These are phyloP conservation scores for Sclerurus mexicanus DNA, from an alignment of 2,113 vertebrate genomes.

Conservation along the genomic window DNA sequence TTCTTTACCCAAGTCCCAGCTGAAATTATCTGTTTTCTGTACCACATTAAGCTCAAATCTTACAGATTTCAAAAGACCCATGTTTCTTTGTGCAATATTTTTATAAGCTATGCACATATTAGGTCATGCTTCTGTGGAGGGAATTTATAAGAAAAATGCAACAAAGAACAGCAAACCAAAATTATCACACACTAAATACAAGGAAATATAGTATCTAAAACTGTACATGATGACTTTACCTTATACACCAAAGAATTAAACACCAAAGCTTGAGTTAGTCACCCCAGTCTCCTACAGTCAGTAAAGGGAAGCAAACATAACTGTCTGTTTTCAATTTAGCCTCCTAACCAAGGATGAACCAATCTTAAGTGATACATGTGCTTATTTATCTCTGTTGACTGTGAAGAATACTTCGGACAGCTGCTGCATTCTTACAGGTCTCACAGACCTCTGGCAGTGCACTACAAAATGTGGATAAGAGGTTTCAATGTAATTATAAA, in stretches of 20 bases:
- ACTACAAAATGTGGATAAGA: neutral
- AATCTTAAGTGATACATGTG: neutral
- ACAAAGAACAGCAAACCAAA: neutral
- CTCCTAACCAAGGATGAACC: neutral
- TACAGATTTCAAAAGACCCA: neutral
- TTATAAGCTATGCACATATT: neutral
- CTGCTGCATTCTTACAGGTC: neutral
- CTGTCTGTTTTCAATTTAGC: neutral
- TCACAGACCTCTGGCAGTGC: neutral
- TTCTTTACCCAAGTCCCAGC: too few species aligned
- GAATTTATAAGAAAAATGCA: neutral
- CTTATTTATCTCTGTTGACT: neutral
- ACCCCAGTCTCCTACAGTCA: neutral
- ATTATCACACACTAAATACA: neutral
- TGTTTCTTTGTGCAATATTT: neutral
- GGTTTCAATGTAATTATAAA: neutral
- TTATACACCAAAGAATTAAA: neutral
- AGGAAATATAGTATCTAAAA: neutral
- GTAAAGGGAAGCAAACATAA: neutral
- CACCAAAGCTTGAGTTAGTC: neutral
- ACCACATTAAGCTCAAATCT: neutral
- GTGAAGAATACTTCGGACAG: neutral
- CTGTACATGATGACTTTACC: neutral
- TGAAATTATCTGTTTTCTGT: neutral
- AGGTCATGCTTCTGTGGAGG: neutral